Evolutionary conservation across 2,888 invertebrate genomes (phyloP), one percentile per base, ranked within the genome.

Genomic region (Drosophila nr. perissopoda): DNA sequence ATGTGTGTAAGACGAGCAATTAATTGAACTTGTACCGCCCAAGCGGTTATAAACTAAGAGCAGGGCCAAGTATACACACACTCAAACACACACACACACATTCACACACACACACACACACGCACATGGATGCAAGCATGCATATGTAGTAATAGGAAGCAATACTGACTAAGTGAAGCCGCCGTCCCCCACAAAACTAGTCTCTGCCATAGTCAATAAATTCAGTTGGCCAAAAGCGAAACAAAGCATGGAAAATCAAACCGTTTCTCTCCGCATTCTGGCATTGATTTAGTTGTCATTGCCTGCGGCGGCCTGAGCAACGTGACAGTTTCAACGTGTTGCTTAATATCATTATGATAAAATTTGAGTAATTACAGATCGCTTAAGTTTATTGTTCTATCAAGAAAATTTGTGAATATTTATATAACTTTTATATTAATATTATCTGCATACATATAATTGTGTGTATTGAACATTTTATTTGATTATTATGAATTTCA

Each of bases 21-120:
- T 87, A 82, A 82, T 82, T 87, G 84, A 87, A 86, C 87, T 78
- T 60, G 66, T 52, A 40, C 31, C 33, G 42, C 29, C 51, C 36
- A 21, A 48, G 48, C 54, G 69, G 82, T 71, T 65, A 78, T 68
- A 81, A 63, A 78, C 64, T 57, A 71, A 45, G 56, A 65, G 27
- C 42, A 10, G 36, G 36, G n/a, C 65, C 45, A 45, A 38, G 49
- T 70, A 45, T 21, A 70, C 34, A 31, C 8, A 69, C 52, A 33
- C 18, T 10, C 21, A 11, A 25, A 27, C 21, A 21, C 27, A 2
- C 29, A 11, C 36, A 16, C 16, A 2, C 2, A 8, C 5, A 16
- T n/a, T n/a, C n/a, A 27, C 21, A 21, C 27, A 2, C 29, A 11
- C 36, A 16, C 16, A 2, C 2, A 8, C 5, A 16, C 21, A 11